Percentiles rank a stretch among this genome's conserved stretches.
Conservation (phyloP, 2,797 vertebrate genomes). For the Ispidina lecontei region DNA sequence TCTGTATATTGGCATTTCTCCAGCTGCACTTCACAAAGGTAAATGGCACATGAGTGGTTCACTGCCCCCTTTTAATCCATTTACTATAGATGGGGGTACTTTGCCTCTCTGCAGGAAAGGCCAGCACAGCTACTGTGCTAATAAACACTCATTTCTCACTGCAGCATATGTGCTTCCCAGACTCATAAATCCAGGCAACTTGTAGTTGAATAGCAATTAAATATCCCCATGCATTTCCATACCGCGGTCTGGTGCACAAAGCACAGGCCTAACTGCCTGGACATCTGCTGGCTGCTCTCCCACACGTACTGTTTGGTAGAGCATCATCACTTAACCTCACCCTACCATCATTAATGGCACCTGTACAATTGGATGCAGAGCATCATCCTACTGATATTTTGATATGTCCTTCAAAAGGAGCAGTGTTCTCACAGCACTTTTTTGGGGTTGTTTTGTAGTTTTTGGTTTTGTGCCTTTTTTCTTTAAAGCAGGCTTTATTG, state of each 20-base stretch:
- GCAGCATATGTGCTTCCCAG: constrained; percentile 20
- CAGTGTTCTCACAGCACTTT: not conserved
- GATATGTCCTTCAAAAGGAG: not conserved
- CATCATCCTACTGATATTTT: not conserved
- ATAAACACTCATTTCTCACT: constrained; percentile 43
- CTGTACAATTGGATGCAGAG: not conserved
- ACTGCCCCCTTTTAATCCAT: constrained; percentile 17
- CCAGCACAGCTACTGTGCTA: constrained; percentile 2
- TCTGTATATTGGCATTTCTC: not conserved
- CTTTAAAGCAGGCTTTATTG: not conserved
- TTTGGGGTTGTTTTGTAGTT: too few species aligned
- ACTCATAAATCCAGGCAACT: constrained; percentile 55
- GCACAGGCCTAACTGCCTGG: constrained; percentile 5
- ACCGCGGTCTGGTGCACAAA: not conserved
- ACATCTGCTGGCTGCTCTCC: constrained; percentile 39
- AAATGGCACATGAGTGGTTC: not conserved
- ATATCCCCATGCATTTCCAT: constrained; percentile 23
- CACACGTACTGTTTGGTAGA: not conserved
- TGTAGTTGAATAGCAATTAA: constrained; percentile 51
- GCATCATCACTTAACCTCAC: not conserved
- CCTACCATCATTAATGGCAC: not conserved
- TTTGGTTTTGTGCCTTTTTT: not conserved
- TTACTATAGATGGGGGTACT: not conserved
- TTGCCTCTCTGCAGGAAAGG: not conserved
- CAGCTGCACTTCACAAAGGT: constrained; percentile 45